Evolutionary conservation across 2,113 vertebrate genomes (phyloP).

Genomic region (Cricetomys ansorgei): DNA sequence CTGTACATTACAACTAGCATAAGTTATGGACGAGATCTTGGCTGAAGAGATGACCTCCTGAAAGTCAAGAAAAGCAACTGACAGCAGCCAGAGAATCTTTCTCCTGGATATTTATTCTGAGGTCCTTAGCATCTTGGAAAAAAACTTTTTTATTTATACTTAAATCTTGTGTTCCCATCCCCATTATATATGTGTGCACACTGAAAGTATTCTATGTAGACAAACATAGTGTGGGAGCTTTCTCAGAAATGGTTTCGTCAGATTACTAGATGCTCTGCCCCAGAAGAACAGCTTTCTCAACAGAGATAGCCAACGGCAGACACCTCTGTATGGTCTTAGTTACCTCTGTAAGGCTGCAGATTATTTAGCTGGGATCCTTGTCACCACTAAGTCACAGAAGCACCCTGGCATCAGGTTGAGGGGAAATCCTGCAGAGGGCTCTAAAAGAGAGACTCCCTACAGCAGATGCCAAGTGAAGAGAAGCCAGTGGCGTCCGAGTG

Average conservation of each 20-base stretch:
- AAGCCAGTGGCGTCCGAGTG: neutral
- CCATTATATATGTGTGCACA: neutral
- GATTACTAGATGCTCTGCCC: neutral
- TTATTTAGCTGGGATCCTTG: neutral
- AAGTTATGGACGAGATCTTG: neutral
- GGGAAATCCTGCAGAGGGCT: neutral
- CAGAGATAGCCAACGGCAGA: neutral
- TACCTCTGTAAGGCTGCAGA: neutral
- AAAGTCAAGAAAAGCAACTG: neutral
- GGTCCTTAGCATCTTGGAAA: neutral
- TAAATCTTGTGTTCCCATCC: neutral
- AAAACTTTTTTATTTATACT: slow-evolving; percentile 2
- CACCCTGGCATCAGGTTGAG: neutral
- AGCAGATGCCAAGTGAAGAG: neutral
- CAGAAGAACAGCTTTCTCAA: neutral
- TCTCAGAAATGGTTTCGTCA: neutral
- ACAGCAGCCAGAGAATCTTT: neutral
- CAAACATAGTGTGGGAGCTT: neutral
- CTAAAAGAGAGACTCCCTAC: neutral
- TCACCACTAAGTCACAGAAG: neutral
- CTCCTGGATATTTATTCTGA: neutral
- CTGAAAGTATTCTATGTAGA: neutral
- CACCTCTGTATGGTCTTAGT: neutral
- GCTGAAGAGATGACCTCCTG: neutral
- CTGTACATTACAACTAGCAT: neutral